A percentile compares a stretch with the other conserved stretches of the same genome.
Conservation (phyloP, 2,888 invertebrate species). For the Argyresthia goedartella region DNA sequence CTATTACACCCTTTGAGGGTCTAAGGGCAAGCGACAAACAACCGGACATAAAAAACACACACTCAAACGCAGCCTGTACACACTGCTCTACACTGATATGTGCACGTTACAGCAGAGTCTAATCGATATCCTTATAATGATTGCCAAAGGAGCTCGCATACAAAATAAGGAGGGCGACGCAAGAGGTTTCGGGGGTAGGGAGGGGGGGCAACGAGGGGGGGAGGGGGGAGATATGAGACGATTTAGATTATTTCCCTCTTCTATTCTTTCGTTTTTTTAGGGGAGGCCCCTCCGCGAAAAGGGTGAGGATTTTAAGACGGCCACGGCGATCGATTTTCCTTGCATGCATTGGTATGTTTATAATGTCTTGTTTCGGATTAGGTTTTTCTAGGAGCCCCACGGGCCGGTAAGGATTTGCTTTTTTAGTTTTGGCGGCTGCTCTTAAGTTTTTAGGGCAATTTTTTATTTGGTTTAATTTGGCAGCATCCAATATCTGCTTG, state of each 20-base stretch:
- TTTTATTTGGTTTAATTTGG: neutral
- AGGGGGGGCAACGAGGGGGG: constrained; percentile 8
- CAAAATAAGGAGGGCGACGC: constrained; percentile 71
- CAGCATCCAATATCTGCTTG: neutral
- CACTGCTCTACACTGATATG: constrained; percentile 60
- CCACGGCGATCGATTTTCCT: constrained; percentile 66
- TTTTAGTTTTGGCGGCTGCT: constrained; percentile 57
- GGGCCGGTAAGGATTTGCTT: too few species aligned
- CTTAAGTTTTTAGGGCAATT: neutral
- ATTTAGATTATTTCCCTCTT: constrained; percentile 72
- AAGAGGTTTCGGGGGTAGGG: constrained; percentile 30
- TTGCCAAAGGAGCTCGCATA: constrained; percentile 71
- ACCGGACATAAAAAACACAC: neutral
- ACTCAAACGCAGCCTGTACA: constrained; percentile 35
- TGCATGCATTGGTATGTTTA: constrained; percentile 70
- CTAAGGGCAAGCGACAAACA: neutral
- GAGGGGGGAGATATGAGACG: constrained; percentile 66
- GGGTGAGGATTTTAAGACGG: constrained; percentile 72
- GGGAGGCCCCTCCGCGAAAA: constrained; percentile 64
- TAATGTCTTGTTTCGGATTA: constrained; percentile 52
- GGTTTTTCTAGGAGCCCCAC: too few species aligned
- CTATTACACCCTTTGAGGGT: too few species aligned
- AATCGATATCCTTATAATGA: constrained; percentile 73
- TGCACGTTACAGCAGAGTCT: constrained; percentile 59
- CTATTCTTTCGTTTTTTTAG: constrained; percentile 68